A percentile compares a stretch with the other conserved stretches of the same genome.
Evolutionary conservation across 2,888 invertebrate species (phyloP).

Genomic region (Opisthograptis luteolata): DNA sequence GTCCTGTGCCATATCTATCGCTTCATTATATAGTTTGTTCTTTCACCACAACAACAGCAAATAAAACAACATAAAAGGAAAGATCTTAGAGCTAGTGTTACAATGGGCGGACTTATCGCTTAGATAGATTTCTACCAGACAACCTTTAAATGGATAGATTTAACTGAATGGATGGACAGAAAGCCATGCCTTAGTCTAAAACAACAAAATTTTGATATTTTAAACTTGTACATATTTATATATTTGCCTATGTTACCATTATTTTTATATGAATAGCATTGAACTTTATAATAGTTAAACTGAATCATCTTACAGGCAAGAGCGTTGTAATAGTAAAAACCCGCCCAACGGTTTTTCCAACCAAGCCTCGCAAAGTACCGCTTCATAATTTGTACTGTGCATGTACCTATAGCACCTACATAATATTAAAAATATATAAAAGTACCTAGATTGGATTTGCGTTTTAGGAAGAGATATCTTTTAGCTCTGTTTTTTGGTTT

Average conservation of each 20-base stretch:
- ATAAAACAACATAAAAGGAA: too few relatives aligned
- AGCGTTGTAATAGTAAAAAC: constrained; percentile 15
- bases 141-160: too few relatives aligned
- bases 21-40: too few relatives aligned
- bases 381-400: background rate
- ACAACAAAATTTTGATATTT: too few relatives aligned
- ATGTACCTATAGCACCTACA: background rate
- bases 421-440: background rate
- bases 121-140: too few relatives aligned
- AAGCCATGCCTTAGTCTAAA: too few relatives aligned
- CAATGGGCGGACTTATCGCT: too few relatives aligned
- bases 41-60: too few relatives aligned
- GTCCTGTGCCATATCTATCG: too few relatives aligned
- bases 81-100: too few relatives aligned
- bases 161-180: too few relatives aligned
- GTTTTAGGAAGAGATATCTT: background rate
- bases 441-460: background rate
- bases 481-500: background rate
- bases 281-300: constrained; percentile 31
- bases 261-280: background rate
- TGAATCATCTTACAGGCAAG: constrained; percentile 47
- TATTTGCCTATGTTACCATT: background rate
- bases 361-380: constrained; percentile 20
- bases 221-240: too few relatives aligned
- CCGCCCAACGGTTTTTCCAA: constrained; percentile 47